A percentile compares a stretch with the other conserved stretches of the same genome.
Evolutionary conservation across 2,888 invertebrate species (phyloP).

Genomic region (Clivina fossor): DNA sequence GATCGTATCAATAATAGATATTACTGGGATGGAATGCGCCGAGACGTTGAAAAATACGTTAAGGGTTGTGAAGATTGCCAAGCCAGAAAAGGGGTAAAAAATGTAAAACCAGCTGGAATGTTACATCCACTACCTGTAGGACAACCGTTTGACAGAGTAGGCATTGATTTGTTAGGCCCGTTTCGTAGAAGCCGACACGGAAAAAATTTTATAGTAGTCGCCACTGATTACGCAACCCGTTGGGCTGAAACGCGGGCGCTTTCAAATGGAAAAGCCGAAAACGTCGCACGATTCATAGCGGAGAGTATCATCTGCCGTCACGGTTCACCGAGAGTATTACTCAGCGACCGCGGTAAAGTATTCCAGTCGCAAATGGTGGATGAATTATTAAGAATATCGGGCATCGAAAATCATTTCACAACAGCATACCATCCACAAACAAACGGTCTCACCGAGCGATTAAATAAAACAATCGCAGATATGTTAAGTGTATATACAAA

Average conservation of each 20-base stretch:
- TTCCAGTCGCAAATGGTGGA: conserved; percentile 39
- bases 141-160: conserved; percentile 35
- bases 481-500: conserved; percentile 11
- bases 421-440: conserved; percentile 16
- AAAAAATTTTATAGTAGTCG: conserved; percentile 41
- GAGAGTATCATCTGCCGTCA: conserved; percentile 28
- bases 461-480: too few relatives aligned
- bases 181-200: conserved; percentile 37
- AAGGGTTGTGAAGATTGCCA: conserved; percentile 38
- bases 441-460: conserved; percentile 40
- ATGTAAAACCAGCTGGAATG: conserved; percentile 33
- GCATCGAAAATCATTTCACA: conserved; percentile 26
- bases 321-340: conserved; percentile 11
- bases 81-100: conserved; percentile 36
- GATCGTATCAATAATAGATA: conserved; percentile 34
- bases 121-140: conserved; percentile 31
- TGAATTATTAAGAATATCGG: conserved; percentile 39
- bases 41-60: conserved; percentile 37
- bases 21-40: conserved; percentile 36
- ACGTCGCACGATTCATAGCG: conserved; percentile 36
- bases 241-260: conserved; percentile 39
- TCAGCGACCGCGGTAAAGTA: conserved; percentile 23
- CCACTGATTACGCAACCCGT: conserved; percentile 42
- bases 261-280: conserved; percentile 35
- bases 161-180: conserved; percentile 41